Evolutionary conservation across 2,113 vertebrate species (phyloP), one percentile per base, ranked within the genome.

Genomic region (Malurus alboscapulatus): DNA sequence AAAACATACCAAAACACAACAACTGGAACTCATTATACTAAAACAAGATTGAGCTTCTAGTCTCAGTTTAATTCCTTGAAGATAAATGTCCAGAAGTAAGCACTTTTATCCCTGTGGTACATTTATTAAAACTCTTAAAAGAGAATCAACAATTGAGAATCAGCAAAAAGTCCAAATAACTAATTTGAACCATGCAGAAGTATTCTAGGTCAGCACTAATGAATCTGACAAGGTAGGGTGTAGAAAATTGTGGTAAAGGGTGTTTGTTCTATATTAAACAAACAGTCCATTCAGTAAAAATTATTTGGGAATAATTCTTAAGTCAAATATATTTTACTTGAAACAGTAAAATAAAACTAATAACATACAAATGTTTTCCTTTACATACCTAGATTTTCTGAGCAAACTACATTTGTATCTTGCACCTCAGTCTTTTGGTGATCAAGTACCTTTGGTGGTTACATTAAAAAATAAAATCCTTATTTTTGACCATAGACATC

Each of bases 1-100:
- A 97, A 97, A 97, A 96, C 93, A 80, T 78, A 97, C 94, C 94
- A 96, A 97, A 97, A 96, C 72, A 97, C 81, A 96, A 92, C 67
- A 78, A 95, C 93, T 97, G 93, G 95, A 96, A 96, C 83, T 90
- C 47, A 96, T 88, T 84, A 93, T 9, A 91, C 73, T 94, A 92
- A 93, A 94, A 94, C 87, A 96, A 96, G 94, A 96, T 73, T 96
- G 95, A 95, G 91, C 86, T 97, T 91, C 95, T 97, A 91, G 96
- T 97, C 80, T 95, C 72, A 79, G 32, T 96, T 97, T 97, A 97
- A 96, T 91, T 97, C 87, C 83, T 89, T 96, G 88, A 95, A 96
- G 92, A 96, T 97, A 94, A 95, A 96, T 96, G 95, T 95, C 90
- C 93, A 96, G 83, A 88, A 96, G 66, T 76, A 96, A 95, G 69